Conservation (phyloP, 2,888 invertebrate genomes). For the Tinea semifulvella region DNA sequence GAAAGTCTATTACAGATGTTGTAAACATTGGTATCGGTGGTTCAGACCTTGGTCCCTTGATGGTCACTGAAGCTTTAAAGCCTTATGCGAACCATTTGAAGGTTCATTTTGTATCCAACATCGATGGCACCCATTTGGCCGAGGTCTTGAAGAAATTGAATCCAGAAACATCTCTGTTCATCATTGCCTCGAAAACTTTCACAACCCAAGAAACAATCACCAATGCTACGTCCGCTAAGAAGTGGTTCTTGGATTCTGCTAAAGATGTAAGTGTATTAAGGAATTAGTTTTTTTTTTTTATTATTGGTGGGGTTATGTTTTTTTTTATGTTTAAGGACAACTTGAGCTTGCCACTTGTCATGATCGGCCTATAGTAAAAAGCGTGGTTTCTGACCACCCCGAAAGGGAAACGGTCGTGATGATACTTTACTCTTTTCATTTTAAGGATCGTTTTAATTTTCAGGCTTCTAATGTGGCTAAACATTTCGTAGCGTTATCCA, state of each 20-base stretch:
- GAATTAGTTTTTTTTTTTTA: background rate
- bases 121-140: constrained; percentile 98
- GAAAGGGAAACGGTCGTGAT: too few species aligned
- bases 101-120: constrained; percentile 97
- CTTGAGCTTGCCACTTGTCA: too few species aligned
- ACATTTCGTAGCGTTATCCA: constrained; percentile 98
- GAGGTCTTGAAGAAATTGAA: constrained; percentile 90
- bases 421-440: too few species aligned
- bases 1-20: constrained; percentile 94
- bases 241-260: constrained; percentile 89
- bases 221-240: constrained; percentile 97
- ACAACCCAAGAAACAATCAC: constrained; percentile 99
- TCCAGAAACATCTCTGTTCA: constrained; percentile 95
- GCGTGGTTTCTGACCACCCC: too few species aligned
- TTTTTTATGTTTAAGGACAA: too few species aligned
- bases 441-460: too few species aligned
- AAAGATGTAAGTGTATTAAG: constrained; percentile 89
- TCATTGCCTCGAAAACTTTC: constrained; percentile 99
- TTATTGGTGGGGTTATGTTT: too few species aligned
- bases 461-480: constrained; percentile 87
- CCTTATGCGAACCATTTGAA: constrained; percentile 88
- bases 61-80: constrained; percentile 98
- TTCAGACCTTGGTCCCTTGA: constrained; percentile 97
- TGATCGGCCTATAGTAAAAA: too few species aligned
- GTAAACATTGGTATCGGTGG: constrained; percentile 99